Base-by-base conservation (phyloP, 2,797 vertebrate genomes). In the Notamacropus eugenii region DNA sequence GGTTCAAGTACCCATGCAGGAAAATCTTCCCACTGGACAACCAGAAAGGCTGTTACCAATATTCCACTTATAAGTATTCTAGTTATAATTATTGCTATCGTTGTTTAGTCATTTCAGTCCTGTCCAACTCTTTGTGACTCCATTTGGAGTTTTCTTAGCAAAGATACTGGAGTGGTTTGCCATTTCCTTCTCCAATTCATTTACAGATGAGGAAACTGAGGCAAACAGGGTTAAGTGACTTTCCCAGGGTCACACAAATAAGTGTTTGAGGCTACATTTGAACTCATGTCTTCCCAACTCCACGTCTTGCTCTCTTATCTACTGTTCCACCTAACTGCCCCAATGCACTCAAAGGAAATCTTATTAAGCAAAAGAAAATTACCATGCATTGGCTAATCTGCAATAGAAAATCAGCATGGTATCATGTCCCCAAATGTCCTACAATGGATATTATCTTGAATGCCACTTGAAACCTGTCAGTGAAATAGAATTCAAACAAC, bases 401-500 rank as follows among this genome's bases (percentile, higher is more conserved):
- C 92, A 93, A 93, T 55, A 57, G 56, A 74, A 82, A 92, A 54
- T 90, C 93, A 95, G 57, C 54, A 22, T 94, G 92, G 11, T 92
- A 55, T 28, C 91, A 13, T 56, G 14, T 95, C 55, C n/a, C 34
- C 90, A 13, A 90, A 55, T 56, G 3, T 91, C 10, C 24, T 96
- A 95, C 34, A 55, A 40, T 91, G 90, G 95, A 93, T 6, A 14
- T 95, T 96, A 57, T 34, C 96, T 92, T 67, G 62, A 93, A 92
- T 74, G 94, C 62, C 54, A 94, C n/a, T 93, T 93, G 82, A 95
- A 55, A 96, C 91, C 16, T 16, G 31, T 56, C 34, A 90, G 19
- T 82, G 90, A 93, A 97, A 93, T 57, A 46, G n/a, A 95, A 91
- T 52, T 9, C 59, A 97, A 90, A 90, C 52, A 96, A 92, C 56